Conservation (phyloP, 2,888 invertebrate species). For the Aspidiotus destructor region DNA sequence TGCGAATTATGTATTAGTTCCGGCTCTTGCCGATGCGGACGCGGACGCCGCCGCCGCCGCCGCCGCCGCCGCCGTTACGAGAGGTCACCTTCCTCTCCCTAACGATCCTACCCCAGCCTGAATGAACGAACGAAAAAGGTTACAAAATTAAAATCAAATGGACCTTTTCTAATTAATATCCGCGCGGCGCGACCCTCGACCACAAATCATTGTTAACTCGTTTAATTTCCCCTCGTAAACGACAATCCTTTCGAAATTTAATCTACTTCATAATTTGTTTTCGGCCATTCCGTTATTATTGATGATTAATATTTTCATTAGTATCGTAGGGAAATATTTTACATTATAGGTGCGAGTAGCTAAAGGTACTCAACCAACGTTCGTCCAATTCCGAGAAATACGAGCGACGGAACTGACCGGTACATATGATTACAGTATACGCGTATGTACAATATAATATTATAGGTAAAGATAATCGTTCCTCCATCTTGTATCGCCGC, state of each 20-base stretch:
- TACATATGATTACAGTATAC: no score
- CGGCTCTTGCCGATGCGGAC: no score
- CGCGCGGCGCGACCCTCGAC: conserved; percentile 5
- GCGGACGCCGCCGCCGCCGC: no score
- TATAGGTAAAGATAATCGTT: no score
- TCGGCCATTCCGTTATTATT: conserved; percentile 8
- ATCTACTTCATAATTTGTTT: conserved; percentile 19
- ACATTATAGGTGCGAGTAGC: no score
- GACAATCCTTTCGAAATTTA: conserved; percentile 12
- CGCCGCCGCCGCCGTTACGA: no score
- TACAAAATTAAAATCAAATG: conserved; percentile 30
- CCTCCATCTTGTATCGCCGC: no score
- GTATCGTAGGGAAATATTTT: no score
- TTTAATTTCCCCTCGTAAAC: conserved; percentile 12
- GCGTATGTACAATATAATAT: no score
- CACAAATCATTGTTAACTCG: conserved; percentile 21
- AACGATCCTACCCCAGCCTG: background rate
- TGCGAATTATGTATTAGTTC: background rate
- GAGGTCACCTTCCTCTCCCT: background rate
- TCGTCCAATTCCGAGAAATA: no score
- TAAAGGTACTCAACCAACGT: no score
- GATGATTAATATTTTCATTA: conserved; percentile 10
- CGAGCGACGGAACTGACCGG: no score
- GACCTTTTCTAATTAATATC: conserved; percentile 25
- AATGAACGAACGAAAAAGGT: conserved; percentile 1